Conservation (phyloP, 2,113 vertebrate species). For the Xiphophorus couchianus region DNA sequence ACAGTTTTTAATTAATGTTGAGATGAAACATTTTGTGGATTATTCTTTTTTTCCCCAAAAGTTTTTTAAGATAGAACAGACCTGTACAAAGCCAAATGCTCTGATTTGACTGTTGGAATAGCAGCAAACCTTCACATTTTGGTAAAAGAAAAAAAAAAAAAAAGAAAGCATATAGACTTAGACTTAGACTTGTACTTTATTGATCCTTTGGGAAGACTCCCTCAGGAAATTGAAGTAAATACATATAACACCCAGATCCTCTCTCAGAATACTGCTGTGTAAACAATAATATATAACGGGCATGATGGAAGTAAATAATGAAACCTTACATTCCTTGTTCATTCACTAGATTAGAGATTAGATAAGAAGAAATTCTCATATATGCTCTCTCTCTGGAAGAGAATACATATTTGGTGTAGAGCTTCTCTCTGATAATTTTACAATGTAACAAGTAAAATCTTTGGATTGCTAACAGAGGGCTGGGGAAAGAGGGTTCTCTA, state of each 20-base stretch:
- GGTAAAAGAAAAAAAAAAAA: background rate
- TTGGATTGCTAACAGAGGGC: background rate
- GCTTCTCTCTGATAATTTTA: slow-evolving; percentile 40
- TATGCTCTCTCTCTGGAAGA: slow-evolving; percentile 48
- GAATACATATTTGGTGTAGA: slow-evolving; percentile 33
- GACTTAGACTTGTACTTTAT: too few relatives aligned
- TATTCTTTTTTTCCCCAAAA: background rate
- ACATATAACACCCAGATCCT: slow-evolving; percentile 17
- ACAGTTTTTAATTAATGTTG: background rate
- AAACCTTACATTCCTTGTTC: slow-evolving; percentile 65
- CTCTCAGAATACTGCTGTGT: slow-evolving; percentile 45
- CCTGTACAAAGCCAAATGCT: slow-evolving; percentile 1
- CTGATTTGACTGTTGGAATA: slow-evolving; percentile 41
- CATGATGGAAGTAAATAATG: slow-evolving; percentile 39
- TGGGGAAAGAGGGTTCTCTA: slow-evolving; percentile 11
- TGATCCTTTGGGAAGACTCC: too few relatives aligned
- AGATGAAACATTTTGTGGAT: slow-evolving; percentile 4
- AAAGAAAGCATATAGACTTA: background rate
- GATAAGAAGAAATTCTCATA: slow-evolving; percentile 71
- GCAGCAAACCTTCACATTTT: slow-evolving; percentile 24
- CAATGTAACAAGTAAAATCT: slow-evolving; percentile 10
- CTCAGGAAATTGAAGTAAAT: too few relatives aligned
- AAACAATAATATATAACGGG: slow-evolving; percentile 31
- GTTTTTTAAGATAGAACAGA: background rate
- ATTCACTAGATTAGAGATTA: slow-evolving; percentile 73